These are phyloP conservation scores for Hormaphis cornu DNA, from an alignment of 1,140 invertebrate genomes.

Conservation along the genomic window DNA sequence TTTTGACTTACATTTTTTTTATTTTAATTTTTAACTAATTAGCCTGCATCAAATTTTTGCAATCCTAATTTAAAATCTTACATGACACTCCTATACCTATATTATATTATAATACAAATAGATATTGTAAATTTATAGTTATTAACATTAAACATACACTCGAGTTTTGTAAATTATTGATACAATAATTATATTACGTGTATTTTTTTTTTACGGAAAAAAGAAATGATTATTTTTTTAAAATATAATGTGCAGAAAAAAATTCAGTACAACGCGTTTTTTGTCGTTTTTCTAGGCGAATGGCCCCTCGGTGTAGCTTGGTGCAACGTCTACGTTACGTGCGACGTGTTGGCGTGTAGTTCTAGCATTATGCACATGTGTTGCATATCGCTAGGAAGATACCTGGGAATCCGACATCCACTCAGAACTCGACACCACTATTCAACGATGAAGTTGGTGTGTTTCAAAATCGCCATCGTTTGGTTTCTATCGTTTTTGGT, in stretches of 20 bases:
- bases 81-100: no score
- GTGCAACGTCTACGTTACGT: slow-evolving; percentile 89
- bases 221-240: neutral
- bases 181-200: no score
- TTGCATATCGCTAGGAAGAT: slow-evolving; percentile 86
- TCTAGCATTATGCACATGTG: slow-evolving; percentile 96
- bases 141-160: no score
- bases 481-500: slow-evolving; percentile 79
- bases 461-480: slow-evolving; percentile 71
- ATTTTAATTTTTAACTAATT: no score
- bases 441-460: slow-evolving; percentile 65
- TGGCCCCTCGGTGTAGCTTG: slow-evolving; percentile 80
- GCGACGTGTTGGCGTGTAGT: slow-evolving; percentile 88
- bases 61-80: no score
- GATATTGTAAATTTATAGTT: no score
- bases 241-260: neutral
- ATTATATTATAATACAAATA: no score
- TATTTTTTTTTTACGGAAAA: no score
- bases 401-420: slow-evolving; percentile 82
- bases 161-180: no score
- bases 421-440: slow-evolving; percentile 63
- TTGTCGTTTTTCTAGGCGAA: slow-evolving; percentile 60
- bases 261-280: neutral
- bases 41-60: no score
- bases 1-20: no score